Evolutionary conservation across 92 coral and sea anemone genomes (phyloP).

Genomic region (Actinostola sp.): DNA sequence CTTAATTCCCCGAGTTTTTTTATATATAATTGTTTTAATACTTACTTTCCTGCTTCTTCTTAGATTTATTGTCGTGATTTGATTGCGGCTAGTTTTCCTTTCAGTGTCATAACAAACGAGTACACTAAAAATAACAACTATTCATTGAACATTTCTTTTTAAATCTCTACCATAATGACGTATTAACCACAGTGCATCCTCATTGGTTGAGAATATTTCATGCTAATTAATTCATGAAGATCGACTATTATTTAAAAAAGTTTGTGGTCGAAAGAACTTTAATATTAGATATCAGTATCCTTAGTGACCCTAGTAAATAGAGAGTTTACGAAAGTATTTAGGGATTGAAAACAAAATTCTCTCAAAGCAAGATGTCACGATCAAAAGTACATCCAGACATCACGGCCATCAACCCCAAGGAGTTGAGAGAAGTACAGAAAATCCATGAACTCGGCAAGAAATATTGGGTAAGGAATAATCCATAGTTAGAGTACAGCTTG

Average conservation of each 20-base stretch:
- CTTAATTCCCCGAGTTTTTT: no score
- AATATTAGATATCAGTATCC: not conserved
- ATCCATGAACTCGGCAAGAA: conserved; percentile 84
- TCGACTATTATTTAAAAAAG: not conserved
- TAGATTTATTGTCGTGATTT: no score
- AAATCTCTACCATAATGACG: not conserved
- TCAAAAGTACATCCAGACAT: conserved; percentile 51
- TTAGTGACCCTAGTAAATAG: not conserved
- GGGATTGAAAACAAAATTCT: not conserved
- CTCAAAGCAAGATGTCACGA: conserved; percentile 37
- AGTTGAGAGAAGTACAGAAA: conserved; percentile 81
- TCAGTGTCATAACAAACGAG: no score
- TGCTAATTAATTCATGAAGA: not conserved
- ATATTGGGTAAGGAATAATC: conserved; percentile 78
- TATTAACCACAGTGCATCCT: not conserved
- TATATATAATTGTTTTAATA: no score
- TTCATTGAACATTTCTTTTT: not conserved
- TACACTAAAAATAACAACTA: no score
- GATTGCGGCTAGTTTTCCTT: not conserved
- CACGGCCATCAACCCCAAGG: conserved; percentile 65
- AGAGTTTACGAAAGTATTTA: not conserved
- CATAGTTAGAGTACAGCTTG: no score
- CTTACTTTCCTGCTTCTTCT: no score
- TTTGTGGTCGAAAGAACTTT: not conserved
- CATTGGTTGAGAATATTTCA: conserved; percentile 3